Base-by-base conservation (phyloP, 2,888 invertebrate genomes). In the Agapetus fuscipes region DNA sequence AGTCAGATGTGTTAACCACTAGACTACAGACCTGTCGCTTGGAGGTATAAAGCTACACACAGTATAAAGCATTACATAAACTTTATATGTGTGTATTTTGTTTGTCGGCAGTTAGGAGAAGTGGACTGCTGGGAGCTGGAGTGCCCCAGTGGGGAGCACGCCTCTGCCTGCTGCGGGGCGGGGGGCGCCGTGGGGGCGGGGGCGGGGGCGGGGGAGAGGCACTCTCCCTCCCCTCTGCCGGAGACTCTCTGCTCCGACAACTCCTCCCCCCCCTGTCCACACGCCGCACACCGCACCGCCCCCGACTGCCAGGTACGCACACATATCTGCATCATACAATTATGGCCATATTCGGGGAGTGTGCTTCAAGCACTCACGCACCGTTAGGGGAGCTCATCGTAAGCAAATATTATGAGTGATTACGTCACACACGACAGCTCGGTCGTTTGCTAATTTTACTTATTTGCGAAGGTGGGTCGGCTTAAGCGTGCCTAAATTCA, bases 91-190 rank as follows among this genome's bases (percentile, higher is more conserved):
- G 20, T 20, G 4, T 9, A 9, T 20, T 20, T 20, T 20, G 20
- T 6, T 6, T 20, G 20, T 20, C 9, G n/a, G 40, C 61, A 84
- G 80, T 72, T 83, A 54, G 89, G 89, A 34, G 86, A 89, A 66
- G 79, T 85, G 52, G 89, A 89, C 71, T 90, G 90, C 60, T 88
- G 86, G 85, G 82, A 83, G 55, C 73, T 87, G 60, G 81, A 83
- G 59, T 90, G 90, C 62, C 87, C 85, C 14, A 34, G 34, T 5
- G 46, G 43, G 15, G 41, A 37, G 12, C 76, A 76, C 33, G 62
- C 78, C 37, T 80, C 77, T 3, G 81, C 78, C 66, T 87, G 81
- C 62, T 83, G 80, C 57, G 61, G 60, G 41, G 60, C 56, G 37
- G 60, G 81, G 78, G 71, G 78, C 78, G 60, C 80, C 83, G 39